phyloP scores from a whole-genome alignment of 2,113 vertebrate genomes.

The Podarcis cretensis region DNA sequence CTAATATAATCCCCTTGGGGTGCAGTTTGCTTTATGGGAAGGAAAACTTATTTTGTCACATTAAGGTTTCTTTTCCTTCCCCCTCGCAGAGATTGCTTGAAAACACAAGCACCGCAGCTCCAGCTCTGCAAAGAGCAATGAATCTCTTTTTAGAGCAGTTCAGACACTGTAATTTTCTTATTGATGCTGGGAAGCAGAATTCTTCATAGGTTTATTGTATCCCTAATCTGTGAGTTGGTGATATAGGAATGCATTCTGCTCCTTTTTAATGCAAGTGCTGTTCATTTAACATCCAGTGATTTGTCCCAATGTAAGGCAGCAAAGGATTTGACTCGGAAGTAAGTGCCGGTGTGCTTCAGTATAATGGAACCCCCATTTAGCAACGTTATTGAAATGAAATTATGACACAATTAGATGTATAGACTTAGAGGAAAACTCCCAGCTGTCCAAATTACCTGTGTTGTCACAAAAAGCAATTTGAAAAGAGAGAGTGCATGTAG shows the following conservation, averaged over 20 bases:
- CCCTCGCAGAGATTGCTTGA: not conserved
- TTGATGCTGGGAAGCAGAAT: not conserved
- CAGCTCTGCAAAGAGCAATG: not conserved
- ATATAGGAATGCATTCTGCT: not conserved
- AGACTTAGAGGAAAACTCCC: not conserved
- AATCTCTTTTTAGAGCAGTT: not conserved
- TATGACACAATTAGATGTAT: not conserved
- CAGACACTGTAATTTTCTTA: accelerated
- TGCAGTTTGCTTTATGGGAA: not conserved
- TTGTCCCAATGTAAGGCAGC: not conserved
- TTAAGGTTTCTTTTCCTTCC: not conserved
- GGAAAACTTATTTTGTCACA: not conserved
- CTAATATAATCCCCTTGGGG: not conserved
- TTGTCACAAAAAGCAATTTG: not conserved
- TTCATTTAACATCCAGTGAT: not conserved
- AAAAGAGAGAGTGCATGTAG: not conserved
- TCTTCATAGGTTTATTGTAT: not conserved
- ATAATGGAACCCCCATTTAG: not conserved
- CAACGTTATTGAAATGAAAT: not conserved
- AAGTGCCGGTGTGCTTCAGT: not conserved
- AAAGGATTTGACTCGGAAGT: not conserved
- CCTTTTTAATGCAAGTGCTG: not conserved
- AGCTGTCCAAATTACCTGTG: not conserved
- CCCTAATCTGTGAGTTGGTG: not conserved
- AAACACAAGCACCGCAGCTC: not conserved